Evolutionary conservation across 2,888 invertebrate genomes (phyloP), one percentile per base, ranked within the genome.

Genomic region (Morpho deidamia): DNA sequence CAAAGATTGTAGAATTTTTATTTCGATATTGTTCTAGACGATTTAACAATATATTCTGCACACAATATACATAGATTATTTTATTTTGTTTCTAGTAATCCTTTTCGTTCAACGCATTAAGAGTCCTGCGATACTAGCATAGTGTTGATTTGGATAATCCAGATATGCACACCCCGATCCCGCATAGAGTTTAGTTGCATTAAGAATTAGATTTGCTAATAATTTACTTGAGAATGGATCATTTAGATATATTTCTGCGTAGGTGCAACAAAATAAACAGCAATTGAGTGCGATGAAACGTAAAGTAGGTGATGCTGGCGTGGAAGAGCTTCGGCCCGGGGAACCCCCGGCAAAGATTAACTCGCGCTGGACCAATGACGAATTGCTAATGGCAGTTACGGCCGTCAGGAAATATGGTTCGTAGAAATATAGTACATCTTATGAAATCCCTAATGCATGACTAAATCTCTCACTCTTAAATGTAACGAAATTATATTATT

Each of bases 211-310:
- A 48, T 23, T 49, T 59, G 55, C 43, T 53, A 11, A 14, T 7
- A 7, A 35, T 46, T 44, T 12, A 39, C 11, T 2, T 8, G 14
- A 5, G 8, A 14, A 11, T 11, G 10, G 11, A n/a, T 11, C 34
- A 8, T 11, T 53, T 49, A 32, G 33, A 9, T 8, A 38, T 8
- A 11, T 39, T 44, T 43, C 11, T 44, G 35, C 10, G 34, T 48
- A 98, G 98, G 97, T 99, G 53, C 99, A 99, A 83, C 95, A 95
- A 66, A 97, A 98, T 83, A 98, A 98, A 75, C 98, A 98, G 81
- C 93, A 94, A 71, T 92, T 98, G 63, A 97, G 97, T 72, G 93
- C 95, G 44, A 90, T 96, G 74, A 96, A 96, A 78, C 93, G 95
- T 55, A 96, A 96, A 82, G 94, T 89, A 89, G 68, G 90, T 78